Base-by-base conservation (phyloP, 2,113 vertebrate genomes). In the Ploceus nigricollis region DNA sequence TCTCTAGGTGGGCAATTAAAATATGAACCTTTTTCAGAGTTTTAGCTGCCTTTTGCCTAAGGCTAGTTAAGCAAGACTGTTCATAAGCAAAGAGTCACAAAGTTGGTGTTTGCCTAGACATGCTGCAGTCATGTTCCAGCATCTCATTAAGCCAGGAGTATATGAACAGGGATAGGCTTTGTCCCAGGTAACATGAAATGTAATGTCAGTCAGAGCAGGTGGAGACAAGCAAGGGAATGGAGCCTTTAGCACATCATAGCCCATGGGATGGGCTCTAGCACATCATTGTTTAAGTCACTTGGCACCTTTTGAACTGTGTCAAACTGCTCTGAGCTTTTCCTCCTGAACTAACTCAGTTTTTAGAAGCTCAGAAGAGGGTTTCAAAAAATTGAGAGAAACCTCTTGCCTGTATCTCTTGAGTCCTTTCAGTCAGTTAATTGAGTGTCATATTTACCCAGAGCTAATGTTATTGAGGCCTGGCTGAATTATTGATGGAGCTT, bases 351-450 rank as follows among this genome's bases (percentile, higher is more conserved):
- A 63, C 68, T 93, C 40, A 53, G 4, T 72, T 65, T 88, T 86
- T 60, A 51, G 20, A 66, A 87, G 75, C 83, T 97, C 24, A 54
- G 80, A 51, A 88, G 42, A 85, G 23, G 70, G 19, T 75, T 93
- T 78, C 3, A 77, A 50, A 85, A 90, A 93, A 40, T 51, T 5
- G 35, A 73, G 68, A 83, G 60, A 73, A 94, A 57, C 75, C 39
- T 80, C 61, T 79, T 91, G 66, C 48, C n/a, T 79, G 20, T 72
- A 48, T 60, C 73, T 95, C 58, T 48, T 39, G 57, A 91, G 84
- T 75, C 63, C 66, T 90, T 94, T 82, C 87, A 93, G 70, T 11
- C 81, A 79, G 78, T 82, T 93, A 76, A 87, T 85, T 86, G n/a
- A 89, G 60, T 71, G 54, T 87, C 1, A 2, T 35, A 27, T 57